A percentile compares a stretch with the other conserved stretches of the same genome.
These are phyloP conservation scores for Phrynocephalus guinanensis DNA, from an alignment of 2,797 vertebrate genomes.

Conservation along the genomic window DNA sequence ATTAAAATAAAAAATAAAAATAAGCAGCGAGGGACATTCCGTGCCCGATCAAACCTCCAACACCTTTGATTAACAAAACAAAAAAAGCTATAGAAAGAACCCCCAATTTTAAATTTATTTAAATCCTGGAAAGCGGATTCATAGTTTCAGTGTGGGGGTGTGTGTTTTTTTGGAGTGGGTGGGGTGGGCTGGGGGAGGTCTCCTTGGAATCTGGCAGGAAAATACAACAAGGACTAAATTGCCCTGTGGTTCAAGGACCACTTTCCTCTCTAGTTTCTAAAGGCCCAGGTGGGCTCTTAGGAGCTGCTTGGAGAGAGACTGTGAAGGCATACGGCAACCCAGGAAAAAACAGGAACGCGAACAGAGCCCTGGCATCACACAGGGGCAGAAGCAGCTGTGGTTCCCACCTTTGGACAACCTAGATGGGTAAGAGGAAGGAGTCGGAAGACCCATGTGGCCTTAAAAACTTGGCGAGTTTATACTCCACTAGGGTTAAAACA, in stretches of 20 bases:
- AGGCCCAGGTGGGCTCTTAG: conserved; percentile 7
- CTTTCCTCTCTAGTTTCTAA: not conserved
- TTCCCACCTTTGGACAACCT: no score
- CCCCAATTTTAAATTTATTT: conserved; percentile 56
- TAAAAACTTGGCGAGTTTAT: no score
- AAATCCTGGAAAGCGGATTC: conserved; percentile 68
- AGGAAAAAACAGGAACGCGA: not conserved
- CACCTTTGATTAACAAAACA: conserved; percentile 68
- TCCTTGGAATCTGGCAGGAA: conserved; percentile 72
- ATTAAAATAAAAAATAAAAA: conserved; percentile 60
- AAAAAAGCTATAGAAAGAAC: conserved; percentile 74
- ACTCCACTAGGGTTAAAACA: no score
- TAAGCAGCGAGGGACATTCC: conserved; percentile 81
- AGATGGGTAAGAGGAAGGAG: no score
- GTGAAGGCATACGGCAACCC: not conserved
- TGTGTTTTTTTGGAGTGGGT: conserved; percentile 17
- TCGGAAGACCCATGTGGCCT: no score
- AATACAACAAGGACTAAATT: conserved; percentile 69
- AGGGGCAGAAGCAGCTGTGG: no score
- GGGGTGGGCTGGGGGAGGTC: conserved; percentile 61
- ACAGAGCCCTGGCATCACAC: not conserved
- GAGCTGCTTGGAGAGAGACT: not conserved
- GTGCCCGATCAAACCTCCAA: conserved; percentile 80
- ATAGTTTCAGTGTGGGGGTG: conserved; percentile 67
- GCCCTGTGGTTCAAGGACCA: conserved; percentile 46